Conservation (phyloP, 2,888 invertebrate genomes). For the Molanna angustata region DNA sequence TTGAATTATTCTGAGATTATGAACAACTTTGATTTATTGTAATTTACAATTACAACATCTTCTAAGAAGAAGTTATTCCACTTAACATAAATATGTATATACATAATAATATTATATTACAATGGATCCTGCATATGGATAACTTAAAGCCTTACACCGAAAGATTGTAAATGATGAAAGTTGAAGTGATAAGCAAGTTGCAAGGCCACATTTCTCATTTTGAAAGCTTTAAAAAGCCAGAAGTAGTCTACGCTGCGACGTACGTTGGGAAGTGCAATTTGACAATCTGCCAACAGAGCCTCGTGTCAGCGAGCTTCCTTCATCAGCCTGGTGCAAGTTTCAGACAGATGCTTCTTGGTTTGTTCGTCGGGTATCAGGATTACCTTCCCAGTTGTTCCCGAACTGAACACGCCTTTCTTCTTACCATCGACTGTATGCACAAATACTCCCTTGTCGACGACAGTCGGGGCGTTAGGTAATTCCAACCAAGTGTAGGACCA, state of each 20-base stretch:
- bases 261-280: not conserved
- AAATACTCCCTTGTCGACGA: conserved; percentile 68
- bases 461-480: conserved; percentile 62
- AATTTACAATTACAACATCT: too few relatives aligned
- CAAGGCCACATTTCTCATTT: conserved; percentile 13
- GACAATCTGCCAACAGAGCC: conserved; percentile 28
- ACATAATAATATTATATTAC: not conserved
- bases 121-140: not conserved
- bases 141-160: conserved; percentile 8
- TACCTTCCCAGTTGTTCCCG: conserved; percentile 60
- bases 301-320: conserved; percentile 48
- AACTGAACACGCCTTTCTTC: conserved; percentile 63
- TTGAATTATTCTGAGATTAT: too few relatives aligned
- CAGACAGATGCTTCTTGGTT: conserved; percentile 47
- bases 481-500: conserved; percentile 80
- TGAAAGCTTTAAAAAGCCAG: conserved; percentile 2
- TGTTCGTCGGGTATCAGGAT: conserved; percentile 51
- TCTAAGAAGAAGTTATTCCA: too few relatives aligned
- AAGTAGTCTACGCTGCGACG: not conserved
- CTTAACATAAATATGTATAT: too few relatives aligned
- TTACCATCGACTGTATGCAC: conserved; percentile 56
- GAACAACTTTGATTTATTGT: too few relatives aligned
- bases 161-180: conserved; percentile 43
- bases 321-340: conserved; percentile 48
- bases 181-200: conserved; percentile 47